Evolutionary conservation across 92 coral and sea anemone genomes (phyloP).

Genomic region (Bergia sp.): DNA sequence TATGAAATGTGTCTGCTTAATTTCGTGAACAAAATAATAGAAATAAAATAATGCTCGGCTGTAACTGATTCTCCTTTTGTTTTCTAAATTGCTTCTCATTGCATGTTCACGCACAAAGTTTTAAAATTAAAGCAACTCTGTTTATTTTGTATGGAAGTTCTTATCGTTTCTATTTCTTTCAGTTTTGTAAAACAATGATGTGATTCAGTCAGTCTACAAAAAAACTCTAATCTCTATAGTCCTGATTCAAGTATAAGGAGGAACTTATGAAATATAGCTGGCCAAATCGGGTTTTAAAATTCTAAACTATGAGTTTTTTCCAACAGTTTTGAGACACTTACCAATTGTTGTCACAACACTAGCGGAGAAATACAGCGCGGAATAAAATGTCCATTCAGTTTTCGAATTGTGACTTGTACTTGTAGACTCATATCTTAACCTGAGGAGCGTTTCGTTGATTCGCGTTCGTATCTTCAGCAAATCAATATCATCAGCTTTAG

Average conservation of each 20-base stretch:
- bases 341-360: constrained; percentile 42
- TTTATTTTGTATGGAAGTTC: not conserved
- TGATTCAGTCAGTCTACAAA: not conserved
- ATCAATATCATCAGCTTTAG: not conserved
- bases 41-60: not conserved
- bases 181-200: not conserved
- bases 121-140: no score
- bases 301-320: not conserved
- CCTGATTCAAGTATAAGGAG: not conserved
- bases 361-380: constrained; percentile 36
- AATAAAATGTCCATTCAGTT: constrained; percentile 29
- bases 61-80: not conserved
- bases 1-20: no score
- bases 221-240: not conserved
- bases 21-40: no score
- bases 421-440: not conserved
- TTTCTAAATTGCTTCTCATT: not conserved
- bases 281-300: not conserved
- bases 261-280: not conserved
- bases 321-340: not conserved
- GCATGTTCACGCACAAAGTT: not conserved
- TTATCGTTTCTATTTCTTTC: no score
- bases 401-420: not conserved
- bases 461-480: not conserved
- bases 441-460: constrained; percentile 1